Base-by-base conservation (phyloP, 2,888 invertebrate genomes). In the Agapostemon virescens region DNA sequence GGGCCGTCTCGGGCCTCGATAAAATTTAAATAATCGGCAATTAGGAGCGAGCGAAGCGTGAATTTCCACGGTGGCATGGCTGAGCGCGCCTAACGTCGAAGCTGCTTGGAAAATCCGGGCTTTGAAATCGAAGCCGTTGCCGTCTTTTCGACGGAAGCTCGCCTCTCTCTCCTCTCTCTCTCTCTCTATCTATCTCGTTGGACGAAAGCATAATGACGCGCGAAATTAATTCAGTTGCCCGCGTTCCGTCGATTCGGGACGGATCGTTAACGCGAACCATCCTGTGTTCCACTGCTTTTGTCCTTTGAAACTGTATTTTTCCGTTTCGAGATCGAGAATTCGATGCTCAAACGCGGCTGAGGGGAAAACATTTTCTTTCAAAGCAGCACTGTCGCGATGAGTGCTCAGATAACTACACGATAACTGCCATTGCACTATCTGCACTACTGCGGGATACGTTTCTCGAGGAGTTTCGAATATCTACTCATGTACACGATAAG, bases 21-120 rank as follows among this genome's bases (percentile, higher is more conserved):
- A 73, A 77, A 79, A 87, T 87, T 87, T 84, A 84, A 87, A 87
- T 87, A 87, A 87, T 87, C 86, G 82, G 61, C 76, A 80, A 84
- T 86, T 82, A 86, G 61, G 75, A 75, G 30, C 70, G 71, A 83
- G 74, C 73, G 64, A 42, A 78, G 84, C 78, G 83, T 80, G 80
- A 84, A 85, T 80, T 76, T 81, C 66, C 74, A 64, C 74, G 68
- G 40, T 36, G 77, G 61, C 49, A 42, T 64, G 73, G 61, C 71
- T 52, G 36, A 74, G 33, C 73, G 72, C 73, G 42, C 20, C 49
- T 68, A 70, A 68, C 71, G 75, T 45, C 69, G 40, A 15, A 63
- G 49, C n/a, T 38, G 61, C 61, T n/a, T 11, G 26, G 66, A 40
- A 69, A 80, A 77, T 49, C 66, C 13, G 20, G 45, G n/a, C 20